Conservation (phyloP, 2,113 vertebrate species). For the Grus americana region DNA sequence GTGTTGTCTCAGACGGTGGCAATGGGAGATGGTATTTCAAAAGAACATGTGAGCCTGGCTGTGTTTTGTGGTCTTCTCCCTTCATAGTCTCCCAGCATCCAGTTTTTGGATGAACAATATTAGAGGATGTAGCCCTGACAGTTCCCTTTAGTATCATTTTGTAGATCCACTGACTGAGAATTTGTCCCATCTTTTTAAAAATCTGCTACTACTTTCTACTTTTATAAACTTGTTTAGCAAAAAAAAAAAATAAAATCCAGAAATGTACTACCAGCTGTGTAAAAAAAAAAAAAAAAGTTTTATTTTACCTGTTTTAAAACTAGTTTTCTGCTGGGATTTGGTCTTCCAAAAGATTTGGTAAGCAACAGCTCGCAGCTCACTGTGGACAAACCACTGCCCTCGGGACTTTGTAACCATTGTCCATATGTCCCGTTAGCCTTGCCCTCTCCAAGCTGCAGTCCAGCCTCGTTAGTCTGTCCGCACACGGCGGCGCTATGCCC, state of each 20-base stretch:
- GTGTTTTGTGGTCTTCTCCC: not conserved
- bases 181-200: not conserved
- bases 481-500: accelerated
- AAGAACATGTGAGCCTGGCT: not conserved
- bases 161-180: not conserved
- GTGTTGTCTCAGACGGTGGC: not conserved
- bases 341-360: not conserved
- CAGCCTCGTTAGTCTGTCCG: not conserved
- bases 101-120: not conserved
- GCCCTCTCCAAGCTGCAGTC: not conserved
- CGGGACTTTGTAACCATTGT: not conserved
- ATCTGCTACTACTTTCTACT: not conserved
- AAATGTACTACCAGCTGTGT: not conserved
- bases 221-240: not conserved
- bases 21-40: not conserved
- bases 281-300: not conserved
- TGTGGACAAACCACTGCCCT: not conserved
- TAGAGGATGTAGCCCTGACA: not conserved
- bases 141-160: not conserved
- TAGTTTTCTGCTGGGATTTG: not conserved
- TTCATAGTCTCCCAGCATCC: not conserved
- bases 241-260: not conserved
- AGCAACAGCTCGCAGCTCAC: not conserved
- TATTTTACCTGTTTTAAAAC: not conserved
- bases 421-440: not conserved